A percentile compares a stretch with the other conserved stretches of the same genome.
Evolutionary conservation across 2,113 vertebrate species (phyloP).

Genomic region (Perognathus longimembris): DNA sequence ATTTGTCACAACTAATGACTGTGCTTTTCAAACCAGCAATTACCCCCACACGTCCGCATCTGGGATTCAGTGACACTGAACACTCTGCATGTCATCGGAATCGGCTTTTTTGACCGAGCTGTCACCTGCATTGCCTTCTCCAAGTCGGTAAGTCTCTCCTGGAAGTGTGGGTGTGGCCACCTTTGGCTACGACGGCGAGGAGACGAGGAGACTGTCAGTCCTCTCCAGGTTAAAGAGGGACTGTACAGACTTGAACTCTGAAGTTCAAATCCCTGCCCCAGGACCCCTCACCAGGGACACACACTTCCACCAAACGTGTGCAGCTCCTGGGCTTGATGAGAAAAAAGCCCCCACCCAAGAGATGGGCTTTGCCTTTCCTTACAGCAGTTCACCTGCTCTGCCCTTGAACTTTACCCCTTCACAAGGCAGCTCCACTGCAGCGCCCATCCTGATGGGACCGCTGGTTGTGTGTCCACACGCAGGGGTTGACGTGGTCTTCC

Average conservation of each 20-base stretch:
- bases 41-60: conserved; percentile 96
- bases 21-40: conserved; percentile 86
- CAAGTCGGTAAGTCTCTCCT: conserved; percentile 93
- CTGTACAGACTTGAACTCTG: accelerated
- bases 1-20: not conserved
- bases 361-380: not conserved
- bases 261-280: not conserved
- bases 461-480: accelerated
- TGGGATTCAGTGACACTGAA: conserved; percentile 99
- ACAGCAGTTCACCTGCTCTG: not conserved
- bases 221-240: accelerated
- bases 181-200: accelerated
- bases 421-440: accelerated
- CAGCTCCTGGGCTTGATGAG: not conserved
- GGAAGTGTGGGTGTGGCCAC: accelerated
- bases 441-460: not conserved
- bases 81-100: conserved; percentile 96
- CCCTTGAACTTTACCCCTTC: not conserved
- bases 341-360: not conserved
- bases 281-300: not conserved
- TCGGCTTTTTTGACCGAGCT: conserved; percentile 95
- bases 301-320: accelerated
- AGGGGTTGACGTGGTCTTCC: accelerated
- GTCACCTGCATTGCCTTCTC: conserved; percentile 98
- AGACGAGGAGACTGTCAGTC: too few species aligned